Evolutionary conservation across 2,888 invertebrate genomes (phyloP).

Genomic region (Heliconius ismenius): DNA sequence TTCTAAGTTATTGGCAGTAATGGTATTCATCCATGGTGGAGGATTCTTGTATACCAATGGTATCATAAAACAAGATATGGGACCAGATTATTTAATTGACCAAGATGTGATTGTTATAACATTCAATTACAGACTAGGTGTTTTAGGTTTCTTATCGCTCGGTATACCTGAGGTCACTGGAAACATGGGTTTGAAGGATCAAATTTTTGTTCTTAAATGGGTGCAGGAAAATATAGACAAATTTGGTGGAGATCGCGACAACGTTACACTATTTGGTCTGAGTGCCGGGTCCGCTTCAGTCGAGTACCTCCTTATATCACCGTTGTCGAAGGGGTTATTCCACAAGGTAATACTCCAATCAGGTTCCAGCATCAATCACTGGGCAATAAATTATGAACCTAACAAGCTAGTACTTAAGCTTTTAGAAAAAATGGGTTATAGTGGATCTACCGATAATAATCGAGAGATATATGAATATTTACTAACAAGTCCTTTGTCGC

Average conservation of each 20-base stretch:
- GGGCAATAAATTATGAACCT: constrained; percentile 56
- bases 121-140: constrained; percentile 68
- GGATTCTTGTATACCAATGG: constrained; percentile 63
- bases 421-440: constrained; percentile 52
- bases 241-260: constrained; percentile 61
- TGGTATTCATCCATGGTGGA: constrained; percentile 69
- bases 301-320: constrained; percentile 59
- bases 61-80: constrained; percentile 53
- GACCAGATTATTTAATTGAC: constrained; percentile 65
- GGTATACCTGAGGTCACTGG: constrained; percentile 61
- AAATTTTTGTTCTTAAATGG: constrained; percentile 64
- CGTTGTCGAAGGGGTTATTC: constrained; percentile 56
- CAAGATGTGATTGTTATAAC: constrained; percentile 63
- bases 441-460: constrained; percentile 49
- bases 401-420: constrained; percentile 49
- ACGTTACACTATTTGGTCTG: constrained; percentile 60
- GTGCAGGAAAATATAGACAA: constrained; percentile 58
- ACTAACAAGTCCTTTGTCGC: constrained; percentile 43
- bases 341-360: constrained; percentile 64
- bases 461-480: constrained; percentile 50
- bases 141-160: constrained; percentile 65
- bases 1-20: constrained; percentile 54
- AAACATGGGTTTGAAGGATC: constrained; percentile 69
- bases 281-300: constrained; percentile 61
- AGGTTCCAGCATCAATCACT: constrained; percentile 59